Conservation (phyloP, 2,113 vertebrate species). For the Acrocephalus kingi region DNA sequence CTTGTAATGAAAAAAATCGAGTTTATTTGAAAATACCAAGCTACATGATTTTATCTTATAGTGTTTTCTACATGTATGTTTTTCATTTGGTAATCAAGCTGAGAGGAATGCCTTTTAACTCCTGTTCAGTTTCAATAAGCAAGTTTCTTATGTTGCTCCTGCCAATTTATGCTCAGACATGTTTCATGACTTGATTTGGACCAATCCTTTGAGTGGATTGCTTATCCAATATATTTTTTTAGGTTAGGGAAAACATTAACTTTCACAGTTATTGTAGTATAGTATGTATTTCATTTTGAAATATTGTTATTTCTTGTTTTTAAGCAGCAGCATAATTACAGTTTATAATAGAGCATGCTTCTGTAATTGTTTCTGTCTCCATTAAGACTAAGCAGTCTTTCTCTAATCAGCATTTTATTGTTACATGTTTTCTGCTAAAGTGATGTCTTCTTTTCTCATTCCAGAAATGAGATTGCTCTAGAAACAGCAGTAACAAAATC, state of each 20-base stretch:
- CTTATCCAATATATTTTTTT: not conserved
- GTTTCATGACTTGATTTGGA: not conserved
- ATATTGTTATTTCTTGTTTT: constrained; percentile 2
- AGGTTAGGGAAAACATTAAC: not conserved
- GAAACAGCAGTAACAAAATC: not conserved
- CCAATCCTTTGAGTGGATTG: not conserved
- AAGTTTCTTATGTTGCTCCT: not conserved
- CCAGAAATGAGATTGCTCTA: not conserved
- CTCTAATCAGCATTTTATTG: constrained; percentile 32
- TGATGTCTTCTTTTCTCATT: not conserved
- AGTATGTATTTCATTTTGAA: constrained; percentile 5
- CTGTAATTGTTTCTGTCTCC: not conserved
- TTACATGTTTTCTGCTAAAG: not conserved
- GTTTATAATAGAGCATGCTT: not conserved
- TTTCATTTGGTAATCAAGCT: not conserved
- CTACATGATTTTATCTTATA: not conserved
- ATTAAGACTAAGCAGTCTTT: constrained; percentile 19
- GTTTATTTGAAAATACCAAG: not conserved
- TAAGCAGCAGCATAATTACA: constrained; percentile 30
- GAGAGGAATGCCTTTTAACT: not conserved
- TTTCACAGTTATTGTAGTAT: not conserved
- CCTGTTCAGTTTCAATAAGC: not conserved
- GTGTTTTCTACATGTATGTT: not conserved
- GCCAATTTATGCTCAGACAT: not conserved
- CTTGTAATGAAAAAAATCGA: not conserved